Evolutionary conservation across 2,888 invertebrate species (phyloP).

Genomic region (Agrypnus murinus): DNA sequence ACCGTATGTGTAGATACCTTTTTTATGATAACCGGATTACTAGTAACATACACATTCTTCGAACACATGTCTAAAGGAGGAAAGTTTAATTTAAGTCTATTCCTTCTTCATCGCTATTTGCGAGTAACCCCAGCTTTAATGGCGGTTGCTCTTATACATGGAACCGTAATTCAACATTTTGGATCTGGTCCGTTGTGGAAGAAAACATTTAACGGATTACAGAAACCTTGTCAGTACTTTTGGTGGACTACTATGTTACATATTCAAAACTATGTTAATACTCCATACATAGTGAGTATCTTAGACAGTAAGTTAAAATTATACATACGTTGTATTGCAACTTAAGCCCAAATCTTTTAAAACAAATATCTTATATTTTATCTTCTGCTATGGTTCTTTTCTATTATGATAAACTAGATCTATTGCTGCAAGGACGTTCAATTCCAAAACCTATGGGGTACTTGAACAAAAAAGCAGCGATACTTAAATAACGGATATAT

Average conservation of each 20-base stretch:
- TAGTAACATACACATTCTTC: conserved; percentile 69
- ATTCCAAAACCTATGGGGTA: too few species aligned
- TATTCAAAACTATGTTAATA: conserved; percentile 68
- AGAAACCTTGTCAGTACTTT: conserved; percentile 64
- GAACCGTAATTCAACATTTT: conserved; percentile 69
- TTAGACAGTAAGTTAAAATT: too few species aligned
- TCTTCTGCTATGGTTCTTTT: too few species aligned
- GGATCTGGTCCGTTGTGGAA: conserved; percentile 73
- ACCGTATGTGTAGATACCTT: conserved; percentile 72
- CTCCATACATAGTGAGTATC: conserved; percentile 61
- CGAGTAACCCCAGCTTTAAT: conserved; percentile 72
- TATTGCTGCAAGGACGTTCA: too few species aligned
- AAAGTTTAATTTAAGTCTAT: conserved; percentile 66
- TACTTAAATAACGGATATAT: too few species aligned
- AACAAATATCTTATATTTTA: too few species aligned
- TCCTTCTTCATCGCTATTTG: conserved; percentile 70
- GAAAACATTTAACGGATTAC: conserved; percentile 46
- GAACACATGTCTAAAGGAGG: conserved; percentile 64
- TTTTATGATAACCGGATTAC: conserved; percentile 70
- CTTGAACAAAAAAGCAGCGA: too few species aligned
- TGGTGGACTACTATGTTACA: conserved; percentile 71
- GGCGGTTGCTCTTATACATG: conserved; percentile 69
- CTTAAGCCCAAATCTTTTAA: too few species aligned
- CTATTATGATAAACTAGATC: too few species aligned
- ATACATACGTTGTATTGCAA: too few species aligned